Conservation (phyloP, 2,888 invertebrate genomes). For the Mythimna ferrago region DNA sequence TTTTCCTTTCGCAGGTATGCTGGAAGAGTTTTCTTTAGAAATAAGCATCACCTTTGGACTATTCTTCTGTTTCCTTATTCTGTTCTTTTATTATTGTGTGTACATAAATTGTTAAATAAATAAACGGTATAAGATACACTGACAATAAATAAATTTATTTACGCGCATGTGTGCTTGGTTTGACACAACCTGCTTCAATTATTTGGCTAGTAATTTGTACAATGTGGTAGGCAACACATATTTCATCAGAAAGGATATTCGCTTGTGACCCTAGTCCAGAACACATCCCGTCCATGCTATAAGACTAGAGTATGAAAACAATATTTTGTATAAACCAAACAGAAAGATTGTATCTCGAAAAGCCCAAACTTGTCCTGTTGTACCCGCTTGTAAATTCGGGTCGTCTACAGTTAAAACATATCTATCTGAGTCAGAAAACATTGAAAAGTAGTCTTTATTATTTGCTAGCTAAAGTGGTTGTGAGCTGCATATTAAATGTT, state of each 20-base stretch:
- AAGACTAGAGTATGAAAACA: constrained; percentile 38
- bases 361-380: constrained; percentile 71
- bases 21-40: too few species aligned
- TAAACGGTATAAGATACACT: neutral
- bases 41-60: too few species aligned
- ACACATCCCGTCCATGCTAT: neutral
- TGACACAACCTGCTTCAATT: too few species aligned
- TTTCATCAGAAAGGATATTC: constrained; percentile 6
- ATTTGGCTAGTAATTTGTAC: neutral
- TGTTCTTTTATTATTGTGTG: too few species aligned
- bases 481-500: constrained; percentile 55
- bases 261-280: neutral
- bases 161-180: too few species aligned
- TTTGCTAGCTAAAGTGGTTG: constrained; percentile 10
- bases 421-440: constrained; percentile 5
- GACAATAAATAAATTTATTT: neutral
- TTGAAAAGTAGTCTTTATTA: constrained; percentile 52
- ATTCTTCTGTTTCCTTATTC: too few species aligned
- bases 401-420: constrained; percentile 68
- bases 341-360: constrained; percentile 74
- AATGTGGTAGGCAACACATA: neutral
- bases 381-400: constrained; percentile 78
- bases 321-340: constrained; percentile 69
- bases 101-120: too few species aligned
- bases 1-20: too few species aligned